Conservation (phyloP, 2,888 invertebrate species). For the Cremastinae sp. region DNA sequence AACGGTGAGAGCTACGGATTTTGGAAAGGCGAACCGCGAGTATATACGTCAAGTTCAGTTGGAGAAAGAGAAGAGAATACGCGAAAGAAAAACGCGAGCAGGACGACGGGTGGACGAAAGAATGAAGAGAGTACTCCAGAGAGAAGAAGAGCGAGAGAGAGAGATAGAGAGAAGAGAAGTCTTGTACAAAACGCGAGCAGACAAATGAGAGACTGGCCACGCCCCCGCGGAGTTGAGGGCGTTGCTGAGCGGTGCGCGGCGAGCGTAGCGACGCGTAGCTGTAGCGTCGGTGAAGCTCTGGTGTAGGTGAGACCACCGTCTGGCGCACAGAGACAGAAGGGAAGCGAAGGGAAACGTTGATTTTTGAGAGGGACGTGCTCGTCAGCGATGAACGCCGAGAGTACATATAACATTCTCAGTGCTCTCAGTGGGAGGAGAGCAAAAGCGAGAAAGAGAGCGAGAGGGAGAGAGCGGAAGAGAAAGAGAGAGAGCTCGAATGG, state of each 20-base stretch:
- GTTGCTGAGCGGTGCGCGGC: constrained; percentile 63
- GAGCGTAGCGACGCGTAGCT: constrained; percentile 43
- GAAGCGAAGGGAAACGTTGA: constrained; percentile 65
- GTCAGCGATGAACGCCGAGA: constrained; percentile 57
- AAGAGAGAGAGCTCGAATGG: constrained; percentile 42
- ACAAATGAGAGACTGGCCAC: constrained; percentile 76
- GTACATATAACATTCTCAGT: constrained; percentile 49
- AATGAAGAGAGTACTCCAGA: constrained; percentile 23
- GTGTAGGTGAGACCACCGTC: constrained; percentile 65
- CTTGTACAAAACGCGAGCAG: constrained; percentile 65
- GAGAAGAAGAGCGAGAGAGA: constrained; percentile 32
- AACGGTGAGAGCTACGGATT: constrained; percentile 50
- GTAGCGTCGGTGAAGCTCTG: constrained; percentile 45
- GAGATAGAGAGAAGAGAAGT: constrained; percentile 23
- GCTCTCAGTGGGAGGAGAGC: constrained; percentile 35
- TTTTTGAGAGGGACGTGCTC: constrained; percentile 67
- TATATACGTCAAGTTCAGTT: constrained; percentile 64
- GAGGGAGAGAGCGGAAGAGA: too few relatives aligned
- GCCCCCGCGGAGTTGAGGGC: constrained; percentile 72
- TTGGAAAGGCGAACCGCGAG: constrained; percentile 48
- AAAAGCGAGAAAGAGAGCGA: constrained; percentile 23
- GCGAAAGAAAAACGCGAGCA: constrained; percentile 43
- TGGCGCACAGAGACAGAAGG: constrained; percentile 58
- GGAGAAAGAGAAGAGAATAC: constrained; percentile 54
- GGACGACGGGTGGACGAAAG: constrained; percentile 62